phyloP scores from a whole-genome alignment of 1,140 invertebrate species.

The Trichoplusia ni region DNA sequence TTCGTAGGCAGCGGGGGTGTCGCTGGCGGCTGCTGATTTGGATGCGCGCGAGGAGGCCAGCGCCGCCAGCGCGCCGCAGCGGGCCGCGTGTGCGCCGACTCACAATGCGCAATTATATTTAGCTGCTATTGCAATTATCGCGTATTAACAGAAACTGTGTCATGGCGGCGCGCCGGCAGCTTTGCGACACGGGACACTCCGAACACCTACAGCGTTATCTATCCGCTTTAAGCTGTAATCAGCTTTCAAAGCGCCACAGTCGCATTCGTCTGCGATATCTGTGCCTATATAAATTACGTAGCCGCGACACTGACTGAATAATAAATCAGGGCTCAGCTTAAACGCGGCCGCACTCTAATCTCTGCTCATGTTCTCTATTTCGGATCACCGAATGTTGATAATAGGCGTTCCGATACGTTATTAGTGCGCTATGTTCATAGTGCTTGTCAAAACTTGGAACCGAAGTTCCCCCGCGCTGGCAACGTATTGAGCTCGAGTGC shows the following conservation, averaged over 20 bases:
- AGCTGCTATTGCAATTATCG: conserved; percentile 16
- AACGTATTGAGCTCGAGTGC: conserved; percentile 19
- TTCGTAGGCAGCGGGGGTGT: conserved; percentile 67
- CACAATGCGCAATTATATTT: conserved; percentile 70
- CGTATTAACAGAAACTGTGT: conserved; percentile 19
- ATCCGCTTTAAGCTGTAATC: conserved; percentile 22
- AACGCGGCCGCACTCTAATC: conserved; percentile 20
- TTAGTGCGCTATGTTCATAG: conserved; percentile 1
- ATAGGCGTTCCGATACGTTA: conserved; percentile 19
- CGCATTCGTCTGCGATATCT: conserved; percentile 33
- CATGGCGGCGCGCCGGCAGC: neutral
- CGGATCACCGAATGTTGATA: conserved; percentile 28
- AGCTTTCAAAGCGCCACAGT: conserved; percentile 17
- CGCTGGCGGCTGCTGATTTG: conserved; percentile 64
- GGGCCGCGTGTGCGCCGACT: conserved; percentile 60
- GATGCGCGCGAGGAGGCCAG: conserved; percentile 62
- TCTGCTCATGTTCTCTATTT: conserved; percentile 29
- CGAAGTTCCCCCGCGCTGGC: conserved; percentile 4
- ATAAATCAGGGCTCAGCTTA: conserved; percentile 28
- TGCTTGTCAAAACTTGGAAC: neutral
- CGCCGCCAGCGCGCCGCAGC: conserved; percentile 42
- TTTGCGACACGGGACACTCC: conserved; percentile 4
- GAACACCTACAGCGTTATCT: conserved; percentile 28
- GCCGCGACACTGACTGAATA: conserved; percentile 31
- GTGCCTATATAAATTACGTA: conserved; percentile 33